These are phyloP conservation scores for Drosophila rubida DNA, from an alignment of 2,888 invertebrate genomes.

Conservation along the genomic window DNA sequence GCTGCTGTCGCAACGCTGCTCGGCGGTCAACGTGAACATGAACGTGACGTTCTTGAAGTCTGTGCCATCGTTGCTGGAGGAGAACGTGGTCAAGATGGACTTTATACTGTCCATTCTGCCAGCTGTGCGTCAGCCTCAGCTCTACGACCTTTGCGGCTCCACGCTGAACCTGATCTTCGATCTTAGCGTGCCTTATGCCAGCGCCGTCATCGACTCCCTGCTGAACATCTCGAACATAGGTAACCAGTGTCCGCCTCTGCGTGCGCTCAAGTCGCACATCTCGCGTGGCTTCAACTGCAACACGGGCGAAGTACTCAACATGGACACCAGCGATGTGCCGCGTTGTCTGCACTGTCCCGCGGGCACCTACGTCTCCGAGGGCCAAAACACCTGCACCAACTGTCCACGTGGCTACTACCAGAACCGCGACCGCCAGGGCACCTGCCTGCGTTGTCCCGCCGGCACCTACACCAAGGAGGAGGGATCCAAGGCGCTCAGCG, in stretches of 20 bases:
- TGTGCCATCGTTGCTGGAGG: constrained; percentile 91
- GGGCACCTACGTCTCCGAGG: constrained; percentile 96
- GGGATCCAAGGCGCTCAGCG: constrained; percentile 93
- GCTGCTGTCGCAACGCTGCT: constrained; percentile 95
- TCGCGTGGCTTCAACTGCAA: constrained; percentile 96
- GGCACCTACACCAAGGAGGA: constrained; percentile 97
- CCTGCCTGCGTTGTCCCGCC: constrained; percentile 95
- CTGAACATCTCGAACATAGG: constrained; percentile 95
- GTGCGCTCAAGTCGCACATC: constrained; percentile 93
- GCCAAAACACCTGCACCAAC: constrained; percentile 95
- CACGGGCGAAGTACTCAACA: constrained; percentile 96
- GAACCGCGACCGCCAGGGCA: constrained; percentile 94
- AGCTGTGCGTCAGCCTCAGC: constrained; percentile 93
- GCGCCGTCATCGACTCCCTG: constrained; percentile 94
- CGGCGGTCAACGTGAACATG: constrained; percentile 97
- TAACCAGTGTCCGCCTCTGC: constrained; percentile 95
- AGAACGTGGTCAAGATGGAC: constrained; percentile 95
- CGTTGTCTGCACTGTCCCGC: constrained; percentile 98
- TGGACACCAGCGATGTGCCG: constrained; percentile 96
- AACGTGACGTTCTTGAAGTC: constrained; percentile 95
- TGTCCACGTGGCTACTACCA: constrained; percentile 97
- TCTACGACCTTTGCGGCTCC: constrained; percentile 97
- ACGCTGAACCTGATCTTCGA: constrained; percentile 97
- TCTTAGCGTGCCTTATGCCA: constrained; percentile 95
- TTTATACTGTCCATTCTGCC: constrained; percentile 95